Base-by-base conservation (phyloP, 2,113 vertebrate species). In the Dendrocopos noguchii region DNA sequence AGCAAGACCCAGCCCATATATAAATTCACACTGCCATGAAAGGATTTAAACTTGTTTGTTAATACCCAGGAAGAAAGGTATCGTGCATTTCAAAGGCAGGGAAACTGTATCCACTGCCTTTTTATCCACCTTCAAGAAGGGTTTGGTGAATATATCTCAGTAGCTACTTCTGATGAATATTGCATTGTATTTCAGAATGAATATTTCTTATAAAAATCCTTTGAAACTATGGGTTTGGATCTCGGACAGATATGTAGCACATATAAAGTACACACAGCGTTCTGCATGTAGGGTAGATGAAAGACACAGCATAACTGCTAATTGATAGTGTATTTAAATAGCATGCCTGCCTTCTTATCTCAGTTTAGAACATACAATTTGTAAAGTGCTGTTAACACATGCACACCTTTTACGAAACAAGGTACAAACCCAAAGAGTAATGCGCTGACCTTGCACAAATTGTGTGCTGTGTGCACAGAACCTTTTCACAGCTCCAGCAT, bases 11-110 rank as follows among this genome's bases (percentile, higher is more conserved):
- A 50, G 50, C 18, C 8, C 19, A 55, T 2, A 1, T 21, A 47
- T 4, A 34, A 82, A 64, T 53, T 88, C 25, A 55, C 13, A 15
- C 5, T 4, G 24, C 64, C 0, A 0, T 44, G 46, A 22, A 1
- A 64, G 20, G 53, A 52, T 74, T 83, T 47, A 64, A 88, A 60
- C 16, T 5, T 24, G 2, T 52, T 53, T 75, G 68, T 34, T 76
- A 79, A 44, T 31, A 21, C 7, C 24, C 29, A 31, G n/a, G 19
- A 52, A 79, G 56, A 65, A 82, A 52, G 16, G 10, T 15, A 55
- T 16, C 31, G 6, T 1, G 10, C 4, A 24, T 83, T 71, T 71
- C 57, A 86, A 90, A 88, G 70, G 33, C 12, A 59, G 15, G 21
- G 76, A 83, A 90, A 68, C 9, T 6, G 20, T 12, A 42, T 4